These are phyloP conservation scores for Umimayanthus chanpuru DNA, from an alignment of 92 coral and sea anemone species.

Conservation along the genomic window DNA sequence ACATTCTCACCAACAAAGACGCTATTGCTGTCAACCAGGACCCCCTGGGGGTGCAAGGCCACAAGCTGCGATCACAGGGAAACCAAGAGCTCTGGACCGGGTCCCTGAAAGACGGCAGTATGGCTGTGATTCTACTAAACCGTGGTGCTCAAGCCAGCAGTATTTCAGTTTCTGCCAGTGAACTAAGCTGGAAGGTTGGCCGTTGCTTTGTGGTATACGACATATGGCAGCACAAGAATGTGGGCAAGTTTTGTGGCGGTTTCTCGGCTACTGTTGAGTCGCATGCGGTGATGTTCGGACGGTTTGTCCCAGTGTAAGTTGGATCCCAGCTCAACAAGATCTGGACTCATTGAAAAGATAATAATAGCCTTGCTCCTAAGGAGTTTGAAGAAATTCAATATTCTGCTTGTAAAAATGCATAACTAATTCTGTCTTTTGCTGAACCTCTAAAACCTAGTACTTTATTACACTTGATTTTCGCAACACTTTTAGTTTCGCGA, in stretches of 20 bases:
- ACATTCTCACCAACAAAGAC: conserved; percentile 54
- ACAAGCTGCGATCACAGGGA: conserved; percentile 48
- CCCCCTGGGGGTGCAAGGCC: conserved; percentile 62
- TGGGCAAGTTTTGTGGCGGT: conserved; percentile 41
- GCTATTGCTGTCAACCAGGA: conserved; percentile 63
- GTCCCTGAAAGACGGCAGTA: conserved; percentile 50
- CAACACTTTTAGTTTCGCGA: too few species aligned
- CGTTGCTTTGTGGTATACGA: conserved; percentile 43
- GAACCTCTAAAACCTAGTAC: too few species aligned
- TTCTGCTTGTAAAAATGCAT: too few species aligned
- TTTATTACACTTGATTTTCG: too few species aligned
- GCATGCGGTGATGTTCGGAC: conserved; percentile 60
- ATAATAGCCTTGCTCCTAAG: neutral
- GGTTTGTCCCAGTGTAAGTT: conserved; percentile 13
- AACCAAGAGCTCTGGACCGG: conserved; percentile 62
- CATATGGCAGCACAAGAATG: conserved; percentile 47
- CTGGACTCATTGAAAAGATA: neutral
- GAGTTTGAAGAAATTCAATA: neutral
- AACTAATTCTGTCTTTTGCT: too few species aligned
- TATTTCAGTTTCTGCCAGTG: conserved; percentile 28
- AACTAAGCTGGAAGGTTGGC: conserved; percentile 45
- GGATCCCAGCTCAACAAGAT: too few species aligned
- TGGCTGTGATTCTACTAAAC: conserved; percentile 57
- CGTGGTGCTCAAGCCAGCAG: conserved; percentile 33
- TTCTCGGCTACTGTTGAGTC: conserved; percentile 48